Evolutionary conservation across 2,888 invertebrate species (phyloP), one percentile per base, ranked within the genome.

Genomic region (Chirona hameri): DNA sequence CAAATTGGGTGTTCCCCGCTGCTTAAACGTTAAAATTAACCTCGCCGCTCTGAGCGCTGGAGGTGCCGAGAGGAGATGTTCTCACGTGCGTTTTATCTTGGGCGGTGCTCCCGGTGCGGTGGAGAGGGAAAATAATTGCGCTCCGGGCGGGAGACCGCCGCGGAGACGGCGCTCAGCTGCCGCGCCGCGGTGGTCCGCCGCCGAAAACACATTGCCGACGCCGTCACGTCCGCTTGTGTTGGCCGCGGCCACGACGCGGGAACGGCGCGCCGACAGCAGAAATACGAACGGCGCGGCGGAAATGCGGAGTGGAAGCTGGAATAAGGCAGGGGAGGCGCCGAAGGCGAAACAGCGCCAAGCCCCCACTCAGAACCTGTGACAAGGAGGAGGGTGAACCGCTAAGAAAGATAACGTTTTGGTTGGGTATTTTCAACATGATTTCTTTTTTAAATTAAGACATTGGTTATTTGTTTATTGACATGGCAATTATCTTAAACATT

Each of bases 11-110:
- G 76, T 76, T 76, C 46, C 76, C 76, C 46, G 76, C 76, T 76
- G 76, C 10, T 76, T 76, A 76, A 76, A 39, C 76, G 76, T 76
- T 76, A 76, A 76, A 76, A 76, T 76, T 76, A 76, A 76, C 76
- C 76, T 5, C 76, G 24, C 29, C 76, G 76, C 46, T 21, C 76
- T 18, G 76, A 21, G 46, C 18, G 39, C 15, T 2, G 24, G 46
- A 46, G 76, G 76, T 46, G 46, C 18, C 76, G 76, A 76, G 72
- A 15, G 31, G 39, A 76, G 76, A 46, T 46, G 76, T 76, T 76
- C 76, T 76, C 76, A 76, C 76, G 76, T 76, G 76, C 76, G 76
- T 76, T 76, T 76, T 76, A 76, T 76, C 76, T 46, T 39, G 39
- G 76, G 21, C 76, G 46, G 39, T 24, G 24, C 76, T 76, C 39